Evolutionary conservation across 2,113 vertebrate species (phyloP).

Genomic region (Rissa tridactyla): DNA sequence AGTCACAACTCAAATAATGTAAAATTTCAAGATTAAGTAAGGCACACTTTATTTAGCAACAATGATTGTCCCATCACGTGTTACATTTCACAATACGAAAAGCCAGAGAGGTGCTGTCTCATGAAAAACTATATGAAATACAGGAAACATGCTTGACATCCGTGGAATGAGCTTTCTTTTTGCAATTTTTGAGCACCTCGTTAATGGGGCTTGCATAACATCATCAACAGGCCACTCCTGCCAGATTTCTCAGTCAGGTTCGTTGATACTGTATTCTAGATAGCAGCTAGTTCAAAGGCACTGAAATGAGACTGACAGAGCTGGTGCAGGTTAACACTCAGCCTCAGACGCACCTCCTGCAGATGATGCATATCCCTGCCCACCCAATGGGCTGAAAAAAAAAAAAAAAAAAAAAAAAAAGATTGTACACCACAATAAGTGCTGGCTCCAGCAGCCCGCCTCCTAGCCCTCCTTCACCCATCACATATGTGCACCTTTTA

Average conservation of each 20-base stretch:
- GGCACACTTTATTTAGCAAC: background rate
- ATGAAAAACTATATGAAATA: background rate
- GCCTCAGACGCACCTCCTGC: background rate
- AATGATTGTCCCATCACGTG: background rate
- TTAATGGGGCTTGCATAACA: background rate
- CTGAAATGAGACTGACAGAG: background rate
- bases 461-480: background rate
- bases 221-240: background rate
- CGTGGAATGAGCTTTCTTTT: background rate
- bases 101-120: background rate
- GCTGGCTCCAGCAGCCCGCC: background rate
- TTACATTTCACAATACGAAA: background rate
- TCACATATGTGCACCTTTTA: background rate
- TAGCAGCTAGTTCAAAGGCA: background rate
- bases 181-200: background rate
- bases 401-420: background rate
- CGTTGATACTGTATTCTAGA: background rate
- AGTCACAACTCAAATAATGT: background rate
- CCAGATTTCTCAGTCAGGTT: background rate
- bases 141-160: background rate
- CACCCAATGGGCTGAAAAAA: background rate
- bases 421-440: background rate
- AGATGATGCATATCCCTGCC: background rate
- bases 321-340: accelerated
- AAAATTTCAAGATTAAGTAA: background rate